Conservation (phyloP, 1,140 invertebrate genomes). For the Polypedilum vanderplanki region DNA sequence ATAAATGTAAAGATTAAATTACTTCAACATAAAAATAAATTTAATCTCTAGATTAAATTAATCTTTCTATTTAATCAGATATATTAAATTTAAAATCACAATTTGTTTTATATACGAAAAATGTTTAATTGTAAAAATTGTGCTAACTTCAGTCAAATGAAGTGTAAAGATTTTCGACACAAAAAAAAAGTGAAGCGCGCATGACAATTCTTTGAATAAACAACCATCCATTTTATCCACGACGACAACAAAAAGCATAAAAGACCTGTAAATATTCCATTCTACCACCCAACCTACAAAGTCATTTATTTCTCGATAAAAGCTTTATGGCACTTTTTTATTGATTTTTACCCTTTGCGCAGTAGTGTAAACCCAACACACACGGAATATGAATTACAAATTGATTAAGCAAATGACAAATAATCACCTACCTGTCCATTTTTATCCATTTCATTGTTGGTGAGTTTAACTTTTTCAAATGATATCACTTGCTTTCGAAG, state of each 20-base stretch:
- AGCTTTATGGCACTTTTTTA: conserved; percentile 22
- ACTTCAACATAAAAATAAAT: too few relatives aligned
- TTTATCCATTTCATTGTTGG: conserved; percentile 99
- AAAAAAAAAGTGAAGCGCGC: neutral
- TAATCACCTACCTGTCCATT: conserved; percentile 94
- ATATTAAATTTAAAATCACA: too few relatives aligned
- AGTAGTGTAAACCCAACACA: neutral
- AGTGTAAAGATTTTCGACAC: neutral
- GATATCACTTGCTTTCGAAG: conserved; percentile 94
- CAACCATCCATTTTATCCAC: neutral
- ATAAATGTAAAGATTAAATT: too few relatives aligned
- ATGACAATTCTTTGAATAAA: neutral
- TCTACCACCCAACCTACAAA: neutral
- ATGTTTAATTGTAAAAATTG: too few relatives aligned
- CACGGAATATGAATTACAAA: too few relatives aligned
- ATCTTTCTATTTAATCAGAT: too few relatives aligned
- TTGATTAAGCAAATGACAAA: neutral
- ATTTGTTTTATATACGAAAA: too few relatives aligned
- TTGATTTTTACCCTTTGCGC: neutral
- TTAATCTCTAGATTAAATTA: too few relatives aligned
- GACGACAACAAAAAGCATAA: neutral
- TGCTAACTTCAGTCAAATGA: too few relatives aligned
- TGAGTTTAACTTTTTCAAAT: conserved; percentile 99
- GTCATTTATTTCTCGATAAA: conserved; percentile 15
- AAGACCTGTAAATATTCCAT: neutral